Evolutionary conservation across 1,140 invertebrate species (phyloP).

Genomic region (Ridgeia piscesae): DNA sequence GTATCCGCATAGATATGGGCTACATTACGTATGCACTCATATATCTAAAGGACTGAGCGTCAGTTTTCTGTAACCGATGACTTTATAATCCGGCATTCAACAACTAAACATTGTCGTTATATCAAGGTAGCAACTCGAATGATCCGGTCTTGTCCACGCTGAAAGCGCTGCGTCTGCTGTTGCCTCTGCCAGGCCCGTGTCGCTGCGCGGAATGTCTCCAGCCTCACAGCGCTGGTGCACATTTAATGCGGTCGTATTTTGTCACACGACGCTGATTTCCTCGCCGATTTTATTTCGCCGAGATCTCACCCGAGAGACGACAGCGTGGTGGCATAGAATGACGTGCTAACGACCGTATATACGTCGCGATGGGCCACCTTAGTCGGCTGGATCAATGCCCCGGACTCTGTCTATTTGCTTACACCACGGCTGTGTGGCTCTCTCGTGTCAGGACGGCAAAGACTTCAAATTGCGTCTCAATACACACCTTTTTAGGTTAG

Average conservation of each 20-base stretch:
- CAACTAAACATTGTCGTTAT: background rate
- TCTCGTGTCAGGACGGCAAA: no score
- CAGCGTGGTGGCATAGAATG: background rate
- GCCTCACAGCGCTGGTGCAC: background rate
- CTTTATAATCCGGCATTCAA: background rate
- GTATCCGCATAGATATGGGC: background rate
- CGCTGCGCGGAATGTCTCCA: no score
- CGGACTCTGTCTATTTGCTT: no score
- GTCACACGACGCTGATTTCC: background rate
- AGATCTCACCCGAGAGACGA: background rate
- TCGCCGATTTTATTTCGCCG: background rate
- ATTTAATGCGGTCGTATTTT: conserved; percentile 6
- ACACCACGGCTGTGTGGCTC: no score
- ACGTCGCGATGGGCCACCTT: background rate
- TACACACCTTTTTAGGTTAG: no score
- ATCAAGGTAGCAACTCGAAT: background rate
- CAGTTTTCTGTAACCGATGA: no score
- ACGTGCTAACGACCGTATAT: background rate
- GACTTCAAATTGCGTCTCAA: no score
- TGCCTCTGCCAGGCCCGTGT: background rate
- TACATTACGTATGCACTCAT: no score
- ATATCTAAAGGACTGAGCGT: no score
- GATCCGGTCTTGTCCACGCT: background rate
- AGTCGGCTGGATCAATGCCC: no score
- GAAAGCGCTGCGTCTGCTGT: background rate